Evolutionary conservation across 2,888 invertebrate species (phyloP).

Genomic region (Priapulus caudatus): DNA sequence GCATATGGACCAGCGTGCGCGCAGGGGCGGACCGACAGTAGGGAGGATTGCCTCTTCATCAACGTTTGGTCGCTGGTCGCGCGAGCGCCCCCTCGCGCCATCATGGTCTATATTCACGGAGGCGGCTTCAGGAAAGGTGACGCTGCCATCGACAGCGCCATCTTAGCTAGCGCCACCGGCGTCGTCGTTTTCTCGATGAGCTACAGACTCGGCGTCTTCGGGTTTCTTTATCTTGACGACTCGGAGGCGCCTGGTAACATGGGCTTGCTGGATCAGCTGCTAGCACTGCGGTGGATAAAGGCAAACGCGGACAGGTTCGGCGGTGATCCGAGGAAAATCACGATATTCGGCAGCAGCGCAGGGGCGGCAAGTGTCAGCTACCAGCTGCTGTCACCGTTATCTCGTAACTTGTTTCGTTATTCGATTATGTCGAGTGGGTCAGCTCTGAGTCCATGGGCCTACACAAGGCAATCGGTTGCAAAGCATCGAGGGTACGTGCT

Average conservation of each 20-base stretch:
- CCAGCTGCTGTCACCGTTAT: neutral
- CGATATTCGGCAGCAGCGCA: neutral
- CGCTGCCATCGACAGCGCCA: neutral
- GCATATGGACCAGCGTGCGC: neutral
- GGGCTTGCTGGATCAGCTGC: neutral
- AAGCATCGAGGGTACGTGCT: neutral
- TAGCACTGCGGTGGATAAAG: neutral
- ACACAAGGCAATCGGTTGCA: neutral
- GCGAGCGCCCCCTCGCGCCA: neutral
- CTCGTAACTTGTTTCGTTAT: slow-evolving; percentile 48
- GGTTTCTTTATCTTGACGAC: slow-evolving; percentile 1
- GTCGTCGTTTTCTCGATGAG: neutral
- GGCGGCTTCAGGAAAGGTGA: neutral
- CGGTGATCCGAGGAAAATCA: neutral
- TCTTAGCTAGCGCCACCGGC: no score
- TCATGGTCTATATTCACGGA: neutral
- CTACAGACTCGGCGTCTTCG: neutral
- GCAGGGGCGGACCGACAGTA: neutral
- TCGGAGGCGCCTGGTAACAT: neutral
- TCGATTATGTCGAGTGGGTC: slow-evolving; percentile 64
- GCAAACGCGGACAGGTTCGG: slow-evolving; percentile 2
- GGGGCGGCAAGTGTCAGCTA: neutral
- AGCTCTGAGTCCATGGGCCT: slow-evolving; percentile 60
- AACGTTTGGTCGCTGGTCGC: no score
- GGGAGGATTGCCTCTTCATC: neutral